These are phyloP conservation scores for Cerastis leucographa DNA, from an alignment of 2,888 invertebrate genomes.

Conservation along the genomic window DNA sequence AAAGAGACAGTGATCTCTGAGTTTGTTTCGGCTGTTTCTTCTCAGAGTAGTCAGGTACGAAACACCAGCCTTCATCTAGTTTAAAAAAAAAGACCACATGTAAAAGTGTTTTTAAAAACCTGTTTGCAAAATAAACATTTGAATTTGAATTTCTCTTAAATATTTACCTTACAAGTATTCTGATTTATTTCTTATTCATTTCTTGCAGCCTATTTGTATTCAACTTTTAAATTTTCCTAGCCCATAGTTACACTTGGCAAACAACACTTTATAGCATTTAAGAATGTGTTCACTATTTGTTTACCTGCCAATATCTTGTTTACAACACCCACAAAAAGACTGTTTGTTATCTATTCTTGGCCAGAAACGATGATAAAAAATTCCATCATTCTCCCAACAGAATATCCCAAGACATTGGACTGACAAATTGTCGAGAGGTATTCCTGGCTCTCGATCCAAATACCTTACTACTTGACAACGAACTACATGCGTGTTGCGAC, in stretches of 20 bases:
- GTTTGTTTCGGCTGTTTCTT: too few species aligned
- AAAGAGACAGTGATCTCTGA: too few species aligned
- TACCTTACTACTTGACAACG: not conserved
- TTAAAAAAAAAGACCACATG: too few species aligned
- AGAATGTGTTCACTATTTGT: not conserved
- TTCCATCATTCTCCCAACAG: constrained; percentile 4
- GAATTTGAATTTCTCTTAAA: too few species aligned
- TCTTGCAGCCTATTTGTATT: not conserved
- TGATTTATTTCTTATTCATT: too few species aligned
- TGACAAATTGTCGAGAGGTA: not conserved
- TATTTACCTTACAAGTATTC: too few species aligned
- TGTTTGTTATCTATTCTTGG: not conserved
- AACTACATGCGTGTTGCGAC: not conserved
- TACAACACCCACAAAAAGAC: constrained; percentile 18
- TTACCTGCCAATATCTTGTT: constrained; percentile 27
- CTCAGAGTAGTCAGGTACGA: too few species aligned
- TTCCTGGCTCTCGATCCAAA: not conserved
- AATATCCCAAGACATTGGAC: constrained; percentile 10
- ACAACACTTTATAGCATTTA: not conserved
- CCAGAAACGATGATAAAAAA: not conserved
- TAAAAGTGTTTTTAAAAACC: too few species aligned
- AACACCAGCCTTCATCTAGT: too few species aligned
- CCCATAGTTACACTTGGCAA: not conserved
- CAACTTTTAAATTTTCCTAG: not conserved
- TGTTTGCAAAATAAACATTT: too few species aligned